Conservation (phyloP, 2,888 invertebrate genomes). For the Andrena marginata region DNA sequence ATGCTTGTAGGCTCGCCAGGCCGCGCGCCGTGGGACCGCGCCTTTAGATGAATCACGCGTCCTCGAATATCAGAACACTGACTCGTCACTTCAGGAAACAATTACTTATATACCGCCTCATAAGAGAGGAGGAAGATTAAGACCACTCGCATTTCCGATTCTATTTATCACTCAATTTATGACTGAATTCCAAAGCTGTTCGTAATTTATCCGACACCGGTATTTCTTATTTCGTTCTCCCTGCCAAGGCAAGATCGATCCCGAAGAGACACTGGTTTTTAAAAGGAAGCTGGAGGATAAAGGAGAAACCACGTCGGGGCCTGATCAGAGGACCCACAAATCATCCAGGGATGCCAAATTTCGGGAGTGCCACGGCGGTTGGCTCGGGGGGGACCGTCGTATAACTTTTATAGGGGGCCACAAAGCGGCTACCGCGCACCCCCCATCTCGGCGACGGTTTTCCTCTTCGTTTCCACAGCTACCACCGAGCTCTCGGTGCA, state of each 20-base stretch:
- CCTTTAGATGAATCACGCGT: too few relatives aligned
- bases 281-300: background rate
- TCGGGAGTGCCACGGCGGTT: conserved; percentile 9
- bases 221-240: too few relatives aligned
- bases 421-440: conserved; percentile 60
- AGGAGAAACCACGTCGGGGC: conserved; percentile 30
- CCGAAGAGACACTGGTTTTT: background rate
- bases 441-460: conserved; percentile 23
- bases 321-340: conserved; percentile 49
- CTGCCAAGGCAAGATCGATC: too few relatives aligned
- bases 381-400: conserved; percentile 32
- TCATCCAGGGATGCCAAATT: conserved; percentile 42
- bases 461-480: conserved; percentile 11
- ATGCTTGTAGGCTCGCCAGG: too few relatives aligned
- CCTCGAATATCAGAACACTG: too few relatives aligned
- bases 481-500: conserved; percentile 28
- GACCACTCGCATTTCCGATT: too few relatives aligned
- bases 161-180: too few relatives aligned
- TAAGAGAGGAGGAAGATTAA: too few relatives aligned
- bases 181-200: background rate
- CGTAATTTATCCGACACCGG: background rate
- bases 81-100: too few relatives aligned
- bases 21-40: too few relatives aligned
- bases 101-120: too few relatives aligned
- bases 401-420: conserved; percentile 70